These are phyloP conservation scores for Allacma fusca DNA, from an alignment of 2,888 invertebrate genomes.

Conservation along the genomic window DNA sequence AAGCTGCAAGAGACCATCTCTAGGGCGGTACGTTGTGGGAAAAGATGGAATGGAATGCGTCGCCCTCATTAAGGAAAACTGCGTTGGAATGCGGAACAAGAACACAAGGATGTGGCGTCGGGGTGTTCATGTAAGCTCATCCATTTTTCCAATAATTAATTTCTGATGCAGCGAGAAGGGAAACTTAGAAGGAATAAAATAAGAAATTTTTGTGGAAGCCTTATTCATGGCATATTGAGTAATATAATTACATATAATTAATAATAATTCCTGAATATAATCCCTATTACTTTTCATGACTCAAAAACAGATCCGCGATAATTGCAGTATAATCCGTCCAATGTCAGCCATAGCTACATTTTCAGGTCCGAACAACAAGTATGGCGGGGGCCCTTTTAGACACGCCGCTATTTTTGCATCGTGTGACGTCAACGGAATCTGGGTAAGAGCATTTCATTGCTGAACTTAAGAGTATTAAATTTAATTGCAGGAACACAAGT, in stretches of 20 bases:
- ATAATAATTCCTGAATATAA: too few relatives aligned
- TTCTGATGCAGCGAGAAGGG: too few relatives aligned
- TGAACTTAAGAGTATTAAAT: not conserved
- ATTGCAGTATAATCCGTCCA: conserved; percentile 36
- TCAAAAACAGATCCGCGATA: conserved; percentile 27
- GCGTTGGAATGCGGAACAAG: conserved; percentile 38
- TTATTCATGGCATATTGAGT: too few relatives aligned
- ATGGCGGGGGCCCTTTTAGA: conserved; percentile 33
- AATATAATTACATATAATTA: too few relatives aligned
- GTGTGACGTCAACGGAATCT: conserved; percentile 40
- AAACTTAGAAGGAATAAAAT: too few relatives aligned
- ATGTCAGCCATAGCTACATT: conserved; percentile 43
- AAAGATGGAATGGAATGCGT: conserved; percentile 34
- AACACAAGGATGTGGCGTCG: conserved; percentile 43
- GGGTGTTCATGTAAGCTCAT: conserved; percentile 33
- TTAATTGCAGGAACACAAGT: too few relatives aligned
- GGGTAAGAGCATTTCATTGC: too few relatives aligned
- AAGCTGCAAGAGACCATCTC: conserved; percentile 25
- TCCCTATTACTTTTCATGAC: too few relatives aligned
- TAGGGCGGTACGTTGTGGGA: conserved; percentile 35
- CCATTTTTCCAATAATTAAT: too few relatives aligned
- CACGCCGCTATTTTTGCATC: conserved; percentile 44
- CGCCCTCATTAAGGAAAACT: conserved; percentile 36
- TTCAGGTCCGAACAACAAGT: conserved; percentile 40
- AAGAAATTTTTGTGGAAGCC: too few relatives aligned